Conservation (phyloP, 2,797 vertebrate genomes). For the Chaunax sp. region DNA sequence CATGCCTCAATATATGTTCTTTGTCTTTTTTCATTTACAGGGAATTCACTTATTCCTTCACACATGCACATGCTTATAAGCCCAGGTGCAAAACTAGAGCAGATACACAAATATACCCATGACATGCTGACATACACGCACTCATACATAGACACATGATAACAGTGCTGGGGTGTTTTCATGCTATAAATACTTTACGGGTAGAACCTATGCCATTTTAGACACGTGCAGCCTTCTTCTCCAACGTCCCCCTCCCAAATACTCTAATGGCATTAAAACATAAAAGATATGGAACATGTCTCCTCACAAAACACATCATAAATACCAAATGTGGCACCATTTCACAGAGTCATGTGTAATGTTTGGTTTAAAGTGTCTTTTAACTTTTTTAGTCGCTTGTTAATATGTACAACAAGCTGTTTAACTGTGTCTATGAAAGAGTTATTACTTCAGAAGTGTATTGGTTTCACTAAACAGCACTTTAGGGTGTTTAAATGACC, state of each 20-base stretch:
- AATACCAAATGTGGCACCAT: neutral
- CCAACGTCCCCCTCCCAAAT: neutral
- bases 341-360: neutral
- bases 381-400: constrained; percentile 48
- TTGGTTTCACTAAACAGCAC: constrained; percentile 18
- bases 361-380: constrained; percentile 35
- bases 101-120: constrained; percentile 53
- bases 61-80: constrained; percentile 41
- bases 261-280: constrained; percentile 21
- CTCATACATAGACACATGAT: constrained; percentile 58
- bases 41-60: constrained; percentile 37
- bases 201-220: constrained; percentile 51
- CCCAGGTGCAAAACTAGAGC: constrained; percentile 44
- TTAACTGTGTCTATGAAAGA: constrained; percentile 40
- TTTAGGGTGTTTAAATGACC: constrained; percentile 30
- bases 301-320: constrained; percentile 13
- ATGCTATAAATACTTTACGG: constrained; percentile 66
- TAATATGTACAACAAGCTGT: constrained; percentile 46
- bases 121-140: constrained; percentile 26
- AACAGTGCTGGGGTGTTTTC: constrained; percentile 50
- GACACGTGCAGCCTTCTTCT: constrained; percentile 17
- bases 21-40: constrained; percentile 28
- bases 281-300: constrained; percentile 31
- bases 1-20: constrained; percentile 26
- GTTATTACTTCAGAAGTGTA: constrained; percentile 31